Evolutionary conservation across 2,888 invertebrate species (phyloP), one percentile per base, ranked within the genome.

Genomic region (Drosophila algonquin): DNA sequence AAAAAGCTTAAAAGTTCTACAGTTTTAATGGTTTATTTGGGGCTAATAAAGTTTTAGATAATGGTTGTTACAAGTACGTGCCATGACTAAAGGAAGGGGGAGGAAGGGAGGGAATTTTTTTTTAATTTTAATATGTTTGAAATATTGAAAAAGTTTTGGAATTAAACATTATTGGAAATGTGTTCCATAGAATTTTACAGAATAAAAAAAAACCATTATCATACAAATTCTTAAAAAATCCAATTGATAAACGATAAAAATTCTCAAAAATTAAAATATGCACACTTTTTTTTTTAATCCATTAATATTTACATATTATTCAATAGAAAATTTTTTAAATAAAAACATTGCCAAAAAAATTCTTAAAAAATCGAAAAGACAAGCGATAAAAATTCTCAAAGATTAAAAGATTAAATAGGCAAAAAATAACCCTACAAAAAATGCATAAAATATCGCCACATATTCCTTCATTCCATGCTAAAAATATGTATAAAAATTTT

Each of bases 21-120:
- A 47, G 16, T 44, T 70, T 59, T 48, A 59, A 59, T 52, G 32
- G 52, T 72, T 71, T 44, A 71, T 44, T 44, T 46, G 32, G 3
- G 12, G 18, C n/a, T 24, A 52, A 53, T 52, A 57, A 40, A 40
- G 59, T 44, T 45, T 27, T 10, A 1, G 2, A 27, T 24, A 51
- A 46, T 24, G 5, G 40, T 2, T 40, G 2, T n/a, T 7, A 7
- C 7, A 7, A 14, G n/a, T 14, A 6, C 40, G 14, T n/a, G 2
- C 14, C 14, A 14, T 6, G 14, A n/a, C 14, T 27, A 27, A 27
- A n/a, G n/a, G n/a, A n/a, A n/a, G n/a, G n/a, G 50, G 27, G 27
- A 40, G 32, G 14, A 2, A 2, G 1, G n/a, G 32, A 6, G 3
- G 7, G 7, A 7, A 0, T 21, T 2, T 14, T 14, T n/a, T n/a